Evolutionary conservation across 2,888 invertebrate genomes (phyloP), one percentile per base, ranked within the genome.

Genomic region (Thalpophila matura): DNA sequence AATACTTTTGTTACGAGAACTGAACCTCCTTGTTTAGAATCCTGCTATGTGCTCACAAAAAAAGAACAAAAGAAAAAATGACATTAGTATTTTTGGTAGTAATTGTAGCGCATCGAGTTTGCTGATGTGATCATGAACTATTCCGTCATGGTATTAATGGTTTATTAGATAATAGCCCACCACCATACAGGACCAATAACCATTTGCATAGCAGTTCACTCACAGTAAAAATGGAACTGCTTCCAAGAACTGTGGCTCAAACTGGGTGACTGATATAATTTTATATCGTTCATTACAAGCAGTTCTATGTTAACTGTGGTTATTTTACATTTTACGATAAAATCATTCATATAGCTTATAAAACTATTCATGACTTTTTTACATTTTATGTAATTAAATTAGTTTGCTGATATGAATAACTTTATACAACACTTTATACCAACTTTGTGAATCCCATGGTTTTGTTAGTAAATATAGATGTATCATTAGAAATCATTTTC

Each of bases 21-120:
- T 88, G 90, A 79, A 93, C 95, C 94, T 95, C 95, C 95, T 91
- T 89, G 87, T 85, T 91, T 91, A 93, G 94, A 89, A 92, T 95
- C 95, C 95, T 94, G 95, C 95, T 95, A 95, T 94, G 88, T 92
- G 95, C 95, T 94, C 93, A 92, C 89, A 89, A 91, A 89, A 91
- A 91, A 89, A 86, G 86, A 90, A 90, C 85, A 91, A 93, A 91
- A 91, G 87, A 90, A 92, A 94, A 91, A 93, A 93, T 91, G 86
- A 89, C 85, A 94, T 95, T 95, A 95, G 95, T 95, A 94, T 89
- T 81, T 56, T 82, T 88, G 69, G 65, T 89, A 87, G 82, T 84
- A 87, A 79, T 83, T 82, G 74, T 75, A 82, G 82, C 85, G 89
- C 84, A 86, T 80, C 76, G 80, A 83, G 65, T 70, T 79, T 71